phyloP scores from a whole-genome alignment of 1,140 invertebrate species.

The Aradophagus sp. region DNA sequence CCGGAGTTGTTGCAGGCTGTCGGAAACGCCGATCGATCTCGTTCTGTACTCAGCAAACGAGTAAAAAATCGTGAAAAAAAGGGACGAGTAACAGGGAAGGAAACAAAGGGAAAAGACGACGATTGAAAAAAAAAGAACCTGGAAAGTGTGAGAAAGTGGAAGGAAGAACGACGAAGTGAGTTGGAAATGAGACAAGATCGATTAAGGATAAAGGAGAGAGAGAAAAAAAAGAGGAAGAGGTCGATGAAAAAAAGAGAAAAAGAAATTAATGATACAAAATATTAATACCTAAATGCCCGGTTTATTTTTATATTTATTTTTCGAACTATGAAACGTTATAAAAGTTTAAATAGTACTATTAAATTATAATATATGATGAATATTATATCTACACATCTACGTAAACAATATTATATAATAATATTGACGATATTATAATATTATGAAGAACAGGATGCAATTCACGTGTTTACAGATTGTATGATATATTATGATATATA shows the following conservation, averaged over 20 bases:
- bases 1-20: conserved; percentile 40
- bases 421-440: conserved; percentile 63
- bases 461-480: conserved; percentile 59
- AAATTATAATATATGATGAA: conserved; percentile 71
- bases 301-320: conserved; percentile 78
- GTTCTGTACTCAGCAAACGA: conserved; percentile 22
- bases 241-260: conserved; percentile 52
- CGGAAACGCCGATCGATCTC: conserved; percentile 35
- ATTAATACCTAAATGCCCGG: conserved; percentile 76
- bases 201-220: conserved; percentile 25
- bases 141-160: conserved; percentile 7
- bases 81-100: conserved; percentile 4
- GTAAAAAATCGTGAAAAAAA: conserved; percentile 2
- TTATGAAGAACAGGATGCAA: conserved; percentile 50
- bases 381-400: conserved; percentile 67
- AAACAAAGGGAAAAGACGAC: conserved; percentile 19
- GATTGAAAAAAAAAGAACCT: conserved; percentile 9
- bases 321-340: conserved; percentile 76
- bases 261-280: conserved; percentile 75
- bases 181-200: conserved; percentile 48
- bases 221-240: conserved; percentile 14
- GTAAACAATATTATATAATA: conserved; percentile 67
- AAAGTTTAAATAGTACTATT: conserved; percentile 76
- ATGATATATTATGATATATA: conserved; percentile 58
- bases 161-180: conserved; percentile 15